These are phyloP conservation scores for Alfaro cultratus DNA, from an alignment of 2,797 vertebrate species.

Conservation along the genomic window DNA sequence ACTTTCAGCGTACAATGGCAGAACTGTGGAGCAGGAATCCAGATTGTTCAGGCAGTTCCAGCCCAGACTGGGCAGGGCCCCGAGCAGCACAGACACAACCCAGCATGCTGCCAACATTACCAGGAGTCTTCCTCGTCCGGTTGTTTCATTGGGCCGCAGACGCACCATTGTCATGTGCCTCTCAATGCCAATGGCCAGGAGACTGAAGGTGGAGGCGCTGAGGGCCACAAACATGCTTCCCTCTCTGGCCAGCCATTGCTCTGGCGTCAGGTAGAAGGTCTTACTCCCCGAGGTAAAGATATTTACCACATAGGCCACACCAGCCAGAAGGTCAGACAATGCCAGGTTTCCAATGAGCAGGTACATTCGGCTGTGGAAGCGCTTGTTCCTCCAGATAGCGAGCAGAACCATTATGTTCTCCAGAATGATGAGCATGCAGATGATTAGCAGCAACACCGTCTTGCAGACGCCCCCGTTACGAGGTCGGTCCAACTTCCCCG, in stretches of 20 bases:
- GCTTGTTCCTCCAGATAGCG: slow-evolving; percentile 82
- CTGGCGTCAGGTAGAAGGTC: slow-evolving; percentile 78
- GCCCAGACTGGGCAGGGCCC: slow-evolving; percentile 80
- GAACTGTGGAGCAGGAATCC: slow-evolving; percentile 79
- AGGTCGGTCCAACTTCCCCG: slow-evolving; percentile 78
- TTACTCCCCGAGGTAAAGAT: slow-evolving; percentile 81
- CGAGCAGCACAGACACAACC: slow-evolving; percentile 80
- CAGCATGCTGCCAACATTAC: slow-evolving; percentile 81
- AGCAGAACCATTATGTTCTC: slow-evolving; percentile 83
- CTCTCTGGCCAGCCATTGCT: slow-evolving; percentile 82
- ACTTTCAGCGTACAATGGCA: slow-evolving; percentile 82
- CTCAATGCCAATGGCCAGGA: slow-evolving; percentile 84
- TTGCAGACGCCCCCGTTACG: slow-evolving; percentile 63
- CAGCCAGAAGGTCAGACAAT: slow-evolving; percentile 83
- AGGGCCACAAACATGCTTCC: slow-evolving; percentile 86
- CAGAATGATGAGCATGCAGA: slow-evolving; percentile 81
- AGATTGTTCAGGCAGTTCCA: slow-evolving; percentile 81
- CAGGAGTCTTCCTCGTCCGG: slow-evolving; percentile 77
- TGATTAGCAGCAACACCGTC: slow-evolving; percentile 74
- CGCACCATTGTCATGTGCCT: slow-evolving; percentile 86
- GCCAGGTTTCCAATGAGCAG: slow-evolving; percentile 85
- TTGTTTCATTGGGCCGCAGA: slow-evolving; percentile 78
- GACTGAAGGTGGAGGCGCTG: slow-evolving; percentile 84
- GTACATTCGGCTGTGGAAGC: slow-evolving; percentile 85
- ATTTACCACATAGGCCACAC: slow-evolving; percentile 84